Conservation (phyloP, 2,113 vertebrate genomes). For the Cariama cristata region DNA sequence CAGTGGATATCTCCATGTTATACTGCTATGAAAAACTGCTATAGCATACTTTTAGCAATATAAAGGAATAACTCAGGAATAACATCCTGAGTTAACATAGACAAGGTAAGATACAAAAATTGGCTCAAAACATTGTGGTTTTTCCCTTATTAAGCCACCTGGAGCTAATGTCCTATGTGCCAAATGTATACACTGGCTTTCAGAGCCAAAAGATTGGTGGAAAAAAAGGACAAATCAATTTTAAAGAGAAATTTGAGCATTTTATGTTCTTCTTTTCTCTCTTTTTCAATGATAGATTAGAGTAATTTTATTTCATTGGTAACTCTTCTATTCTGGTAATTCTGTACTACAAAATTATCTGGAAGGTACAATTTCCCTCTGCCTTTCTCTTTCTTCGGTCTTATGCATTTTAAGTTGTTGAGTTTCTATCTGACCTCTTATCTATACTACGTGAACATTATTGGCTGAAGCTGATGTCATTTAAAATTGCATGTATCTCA, state of each 20-base stretch:
- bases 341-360: not conserved
- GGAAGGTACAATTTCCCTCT: not conserved
- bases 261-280: not conserved
- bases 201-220: not conserved
- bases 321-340: not conserved
- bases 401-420: not conserved
- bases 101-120: not conserved
- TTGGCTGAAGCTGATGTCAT: not conserved
- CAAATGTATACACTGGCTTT: not conserved
- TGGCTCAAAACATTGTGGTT: not conserved
- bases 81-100: not conserved
- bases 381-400: not conserved
- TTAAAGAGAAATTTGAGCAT: not conserved
- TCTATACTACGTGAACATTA: not conserved
- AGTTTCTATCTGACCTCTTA: not conserved
- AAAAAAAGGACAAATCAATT: not conserved
- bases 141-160: not conserved
- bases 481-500: not conserved
- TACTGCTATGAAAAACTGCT: not conserved
- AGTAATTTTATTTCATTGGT: not conserved
- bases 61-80: not conserved
- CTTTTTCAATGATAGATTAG: not conserved
- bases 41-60: not conserved
- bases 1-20: not conserved
- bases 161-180: not conserved